Conservation (phyloP, 2,113 vertebrate species). For the zebrafish (Danio rerio) region GRCz12tu NC_133178.1:57490001-57490500, state of each 20-base stretch:
- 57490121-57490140: conserved; percentile 54
- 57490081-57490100: conserved; percentile 67
- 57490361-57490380: conserved; percentile 42
- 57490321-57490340: conserved; percentile 51
- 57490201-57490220: conserved; percentile 63
- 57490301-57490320: conserved; percentile 8
- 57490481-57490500: conserved; percentile 53
- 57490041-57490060: conserved; percentile 10
- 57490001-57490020: background rate
- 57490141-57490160: conserved; percentile 36
- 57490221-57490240: conserved; percentile 42
- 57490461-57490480: conserved; percentile 61
- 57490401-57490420: conserved; percentile 38
- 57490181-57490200: conserved; percentile 37
- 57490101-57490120: conserved; percentile 59
- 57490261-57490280: background rate
- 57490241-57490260: background rate
- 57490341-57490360: conserved; percentile 48
- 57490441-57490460: conserved; percentile 57
- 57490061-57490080: background rate
- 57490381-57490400: conserved; percentile 12
- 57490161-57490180: conserved; percentile 53
- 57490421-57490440: conserved; percentile 48
- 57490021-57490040: background rate
- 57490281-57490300: background rate